Conservation (phyloP, 2,113 vertebrate species). For the Paraplagusia blochii region DNA sequence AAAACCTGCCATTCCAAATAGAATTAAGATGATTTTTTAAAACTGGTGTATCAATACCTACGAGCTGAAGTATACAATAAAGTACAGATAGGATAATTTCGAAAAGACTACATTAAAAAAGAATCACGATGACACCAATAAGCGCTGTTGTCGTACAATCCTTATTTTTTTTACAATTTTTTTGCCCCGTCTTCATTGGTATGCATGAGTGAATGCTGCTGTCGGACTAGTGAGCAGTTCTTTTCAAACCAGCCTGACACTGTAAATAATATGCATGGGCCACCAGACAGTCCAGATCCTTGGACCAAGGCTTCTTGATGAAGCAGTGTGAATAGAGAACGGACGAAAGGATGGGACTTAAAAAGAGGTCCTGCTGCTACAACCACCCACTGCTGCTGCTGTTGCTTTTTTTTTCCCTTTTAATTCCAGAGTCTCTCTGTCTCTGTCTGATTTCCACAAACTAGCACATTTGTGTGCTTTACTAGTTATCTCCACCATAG, state of each 20-base stretch:
- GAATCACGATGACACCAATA: too few relatives aligned
- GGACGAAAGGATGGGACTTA: constrained; percentile 5
- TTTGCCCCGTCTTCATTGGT: neutral
- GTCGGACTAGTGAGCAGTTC: constrained; percentile 17
- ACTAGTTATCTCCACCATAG: constrained; percentile 4
- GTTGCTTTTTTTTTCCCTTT: constrained; percentile 6
- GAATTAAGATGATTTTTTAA: too few relatives aligned
- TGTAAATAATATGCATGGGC: constrained; percentile 1
- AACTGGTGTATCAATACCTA: too few relatives aligned
- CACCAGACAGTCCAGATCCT: constrained; percentile 12
- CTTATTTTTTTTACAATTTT: too few relatives aligned
- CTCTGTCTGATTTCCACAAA: constrained; percentile 3
- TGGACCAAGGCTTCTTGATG: constrained; percentile 1
- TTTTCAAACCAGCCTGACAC: constrained; percentile 21
- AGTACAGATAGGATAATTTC: too few relatives aligned
- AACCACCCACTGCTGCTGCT: constrained; percentile 31
- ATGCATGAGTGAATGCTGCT: constrained; percentile 39
- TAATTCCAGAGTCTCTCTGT: neutral
- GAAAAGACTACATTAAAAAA: too few relatives aligned
- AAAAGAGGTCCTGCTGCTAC: constrained; percentile 29
- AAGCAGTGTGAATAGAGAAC: constrained; percentile 9
- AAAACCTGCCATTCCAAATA: too few relatives aligned
- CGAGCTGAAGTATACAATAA: too few relatives aligned
- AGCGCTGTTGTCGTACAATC: too few relatives aligned
- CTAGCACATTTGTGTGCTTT: neutral